phyloP scores from a whole-genome alignment of 1,140 invertebrate species.

The Aphelenchoides fujianensis region DNA sequence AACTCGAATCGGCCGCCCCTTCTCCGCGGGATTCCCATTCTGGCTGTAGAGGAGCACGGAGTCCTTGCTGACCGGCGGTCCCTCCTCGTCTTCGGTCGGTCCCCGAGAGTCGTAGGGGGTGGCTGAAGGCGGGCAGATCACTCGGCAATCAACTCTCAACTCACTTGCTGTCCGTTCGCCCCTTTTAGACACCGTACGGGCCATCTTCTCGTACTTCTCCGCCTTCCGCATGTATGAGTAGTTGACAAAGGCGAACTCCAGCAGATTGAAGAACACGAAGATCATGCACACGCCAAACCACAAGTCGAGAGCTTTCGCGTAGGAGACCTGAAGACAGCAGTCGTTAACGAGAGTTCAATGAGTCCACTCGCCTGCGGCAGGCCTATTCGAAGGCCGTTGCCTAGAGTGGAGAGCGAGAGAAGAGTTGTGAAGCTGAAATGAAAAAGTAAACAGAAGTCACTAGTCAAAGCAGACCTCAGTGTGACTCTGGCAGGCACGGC shows the following conservation, averaged over 20 bases:
- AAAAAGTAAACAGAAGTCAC: too few species aligned
- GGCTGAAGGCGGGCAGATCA: slow-evolving; percentile 16
- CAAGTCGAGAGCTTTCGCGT: slow-evolving; percentile 47
- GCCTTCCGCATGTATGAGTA: slow-evolving; percentile 58
- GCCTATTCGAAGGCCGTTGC: slow-evolving; percentile 48
- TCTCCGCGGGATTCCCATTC: neutral
- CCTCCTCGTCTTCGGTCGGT: slow-evolving; percentile 5
- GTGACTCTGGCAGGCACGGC: slow-evolving; percentile 60
- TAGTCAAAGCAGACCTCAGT: too few species aligned
- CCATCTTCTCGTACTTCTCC: slow-evolving; percentile 56
- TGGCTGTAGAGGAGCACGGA: neutral
- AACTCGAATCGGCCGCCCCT: slow-evolving; percentile 1
- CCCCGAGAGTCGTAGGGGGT: slow-evolving; percentile 20
- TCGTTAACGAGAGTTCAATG: too few species aligned
- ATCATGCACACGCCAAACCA: slow-evolving; percentile 59
- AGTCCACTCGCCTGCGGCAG: too few species aligned
- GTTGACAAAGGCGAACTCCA: slow-evolving; percentile 59
- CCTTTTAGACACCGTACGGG: slow-evolving; percentile 36
- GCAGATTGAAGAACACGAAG: slow-evolving; percentile 55
- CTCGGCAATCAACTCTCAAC: slow-evolving; percentile 21
- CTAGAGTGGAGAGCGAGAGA: slow-evolving; percentile 56
- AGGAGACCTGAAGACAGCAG: too few species aligned
- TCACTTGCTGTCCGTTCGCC: slow-evolving; percentile 13
- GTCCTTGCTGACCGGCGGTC: neutral
- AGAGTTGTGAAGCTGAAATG: slow-evolving; percentile 59